Base-by-base conservation (phyloP, 2,888 invertebrate species). In the Antitype chi region DNA sequence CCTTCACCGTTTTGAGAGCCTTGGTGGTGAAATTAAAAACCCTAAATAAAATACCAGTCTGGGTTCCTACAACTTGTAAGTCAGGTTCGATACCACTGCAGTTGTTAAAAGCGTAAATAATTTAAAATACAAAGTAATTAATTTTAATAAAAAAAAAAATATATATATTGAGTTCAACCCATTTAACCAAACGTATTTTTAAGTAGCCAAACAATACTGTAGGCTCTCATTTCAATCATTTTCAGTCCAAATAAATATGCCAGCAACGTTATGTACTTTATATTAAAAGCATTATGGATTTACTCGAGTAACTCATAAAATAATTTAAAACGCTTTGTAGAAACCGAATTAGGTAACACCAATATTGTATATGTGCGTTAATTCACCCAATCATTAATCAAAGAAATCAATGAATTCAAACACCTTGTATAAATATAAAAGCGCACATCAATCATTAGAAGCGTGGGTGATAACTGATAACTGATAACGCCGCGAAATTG, bases 391-490 rank as follows among this genome's bases (percentile, higher is more conserved):
- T 52, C 55, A 82, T 43, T n/a, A 57, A 3, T 59, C 20, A 70
- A 67, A 25, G n/a, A 64, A 52, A 69, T 25, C 49, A 25, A 60
- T 68, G 28, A 75, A 47, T 81, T 53, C 47, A 69, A 76, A 69
- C 59, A 78, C 52, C 59, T 69, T 63, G 55, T 70, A 74, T 43
- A 43, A 47, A 59, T 52, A 67, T 59, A 74, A 80, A 82, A 72
- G 55, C 62, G 20, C 28, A 20, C 71, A 83, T 83, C 60, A 81
- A 83, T 83, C 84, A 81, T 78, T 84, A 70, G 28, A 52, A 71
- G 77, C 79, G 87, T 87, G 84, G 87, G 80, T 79, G 85, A 70
- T 82, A 74, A 72, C 75, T 81, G 78, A 78, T 85, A 76, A 74
- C 75, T 78, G 79, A 81, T 85, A 76, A 77, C 13, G 63, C 32